Percentiles rank a stretch among this genome's conserved stretches.
Evolutionary conservation across 2,113 vertebrate species (phyloP).

Genomic region (Benitochromis conjunctus): DNA sequence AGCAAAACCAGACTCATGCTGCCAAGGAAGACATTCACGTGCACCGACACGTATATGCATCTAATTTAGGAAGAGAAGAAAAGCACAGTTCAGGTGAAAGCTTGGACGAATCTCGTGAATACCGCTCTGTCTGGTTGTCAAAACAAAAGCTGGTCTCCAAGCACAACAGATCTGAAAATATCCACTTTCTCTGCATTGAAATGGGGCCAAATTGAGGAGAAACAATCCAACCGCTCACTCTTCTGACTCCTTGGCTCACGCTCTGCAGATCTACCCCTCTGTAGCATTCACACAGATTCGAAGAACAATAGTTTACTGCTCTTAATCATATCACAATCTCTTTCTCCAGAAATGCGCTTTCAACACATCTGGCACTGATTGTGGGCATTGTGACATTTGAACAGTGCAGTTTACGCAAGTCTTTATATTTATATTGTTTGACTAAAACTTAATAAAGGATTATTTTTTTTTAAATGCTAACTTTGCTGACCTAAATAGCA

Average conservation of each 20-base stretch:
- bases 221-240: slow-evolving; percentile 36
- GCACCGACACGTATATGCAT: slow-evolving; percentile 17
- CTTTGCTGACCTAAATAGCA: slow-evolving; percentile 13
- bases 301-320: slow-evolving; percentile 32
- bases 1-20: slow-evolving; percentile 8
- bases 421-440: background rate
- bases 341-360: background rate
- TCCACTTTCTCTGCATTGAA: slow-evolving; percentile 56
- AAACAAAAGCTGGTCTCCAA: slow-evolving; percentile 66
- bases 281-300: slow-evolving; percentile 1
- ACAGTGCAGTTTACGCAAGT: slow-evolving; percentile 1
- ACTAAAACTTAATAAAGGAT: background rate
- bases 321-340: slow-evolving; percentile 20
- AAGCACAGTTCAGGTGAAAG: slow-evolving; percentile 65
- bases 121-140: slow-evolving; percentile 59
- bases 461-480: background rate
- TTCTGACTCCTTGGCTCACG: slow-evolving; percentile 20
- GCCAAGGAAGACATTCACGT: background rate
- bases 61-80: slow-evolving; percentile 37
- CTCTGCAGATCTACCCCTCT: slow-evolving; percentile 10
- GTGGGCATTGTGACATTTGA: slow-evolving; percentile 10
- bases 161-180: slow-evolving; percentile 68
- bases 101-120: slow-evolving; percentile 35
- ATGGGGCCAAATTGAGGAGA: slow-evolving; percentile 53
- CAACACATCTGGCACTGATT: slow-evolving; percentile 38